phyloP scores from a whole-genome alignment of 2,888 invertebrate genomes.

The Microdon myrmicae region DNA sequence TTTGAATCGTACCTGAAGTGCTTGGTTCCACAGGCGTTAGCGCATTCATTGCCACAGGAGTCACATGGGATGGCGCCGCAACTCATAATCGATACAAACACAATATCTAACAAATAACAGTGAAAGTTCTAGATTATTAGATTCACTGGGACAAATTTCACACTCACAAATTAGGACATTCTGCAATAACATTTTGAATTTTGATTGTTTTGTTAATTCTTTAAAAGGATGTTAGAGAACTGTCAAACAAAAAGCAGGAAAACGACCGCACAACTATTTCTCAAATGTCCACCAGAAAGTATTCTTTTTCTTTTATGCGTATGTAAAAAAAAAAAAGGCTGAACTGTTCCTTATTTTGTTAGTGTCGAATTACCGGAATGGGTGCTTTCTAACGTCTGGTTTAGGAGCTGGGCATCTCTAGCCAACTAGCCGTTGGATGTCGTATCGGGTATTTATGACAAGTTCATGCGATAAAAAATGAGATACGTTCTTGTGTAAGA shows the following conservation, averaged over 20 bases:
- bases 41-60: conserved; percentile 74
- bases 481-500: conserved; percentile 14
- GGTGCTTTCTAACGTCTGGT: conserved; percentile 2
- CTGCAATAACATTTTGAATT: conserved; percentile 21
- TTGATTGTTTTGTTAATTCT: too few relatives aligned
- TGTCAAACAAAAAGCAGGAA: neutral
- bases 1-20: conserved; percentile 69
- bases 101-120: conserved; percentile 20
- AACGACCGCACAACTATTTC: neutral
- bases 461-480: neutral
- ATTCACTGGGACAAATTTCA: neutral
- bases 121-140: neutral
- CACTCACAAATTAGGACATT: conserved; percentile 25
- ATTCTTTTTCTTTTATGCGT: too few relatives aligned
- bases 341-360: too few relatives aligned
- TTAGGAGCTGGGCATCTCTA: neutral
- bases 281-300: too few relatives aligned
- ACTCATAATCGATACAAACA: conserved; percentile 40
- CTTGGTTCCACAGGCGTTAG: conserved; percentile 73
- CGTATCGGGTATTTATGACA: neutral
- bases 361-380: too few relatives aligned
- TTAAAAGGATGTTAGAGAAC: neutral
- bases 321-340: too few relatives aligned
- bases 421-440: conserved; percentile 1
- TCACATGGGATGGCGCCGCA: conserved; percentile 69